Conservation (phyloP, 1,140 invertebrate genomes). For the Apocrypta bakeri region DNA sequence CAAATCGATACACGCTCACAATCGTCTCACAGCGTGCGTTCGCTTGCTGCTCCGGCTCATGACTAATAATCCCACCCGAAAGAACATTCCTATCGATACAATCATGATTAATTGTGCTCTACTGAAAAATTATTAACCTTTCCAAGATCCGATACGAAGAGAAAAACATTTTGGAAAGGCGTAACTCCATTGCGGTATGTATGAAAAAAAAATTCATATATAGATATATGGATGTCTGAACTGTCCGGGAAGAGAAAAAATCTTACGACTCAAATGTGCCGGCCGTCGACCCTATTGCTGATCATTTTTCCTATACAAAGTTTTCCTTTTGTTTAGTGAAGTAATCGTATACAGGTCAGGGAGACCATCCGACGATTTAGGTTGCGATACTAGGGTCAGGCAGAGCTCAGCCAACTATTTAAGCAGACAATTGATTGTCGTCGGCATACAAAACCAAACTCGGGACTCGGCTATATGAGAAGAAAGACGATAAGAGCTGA, state of each 20-base stretch:
- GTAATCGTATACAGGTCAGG: slow-evolving; percentile 61
- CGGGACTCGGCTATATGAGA: slow-evolving; percentile 49
- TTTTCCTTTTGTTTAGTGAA: slow-evolving; percentile 59
- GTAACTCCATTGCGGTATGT: background rate
- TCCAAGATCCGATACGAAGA: background rate
- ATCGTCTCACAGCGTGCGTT: slow-evolving; percentile 12
- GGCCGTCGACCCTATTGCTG: slow-evolving; percentile 36
- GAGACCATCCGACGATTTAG: slow-evolving; percentile 65
- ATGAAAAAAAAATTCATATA: slow-evolving; percentile 14
- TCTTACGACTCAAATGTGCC: slow-evolving; percentile 11
- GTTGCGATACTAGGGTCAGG: slow-evolving; percentile 56
- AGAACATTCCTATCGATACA: slow-evolving; percentile 30
- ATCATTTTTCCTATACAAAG: slow-evolving; percentile 44
- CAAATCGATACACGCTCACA: slow-evolving; percentile 12
- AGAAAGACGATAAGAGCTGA: slow-evolving; percentile 40
- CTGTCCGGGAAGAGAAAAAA: background rate
- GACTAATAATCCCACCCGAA: slow-evolving; percentile 18
- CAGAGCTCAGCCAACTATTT: slow-evolving; percentile 60
- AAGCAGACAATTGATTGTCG: slow-evolving; percentile 70
- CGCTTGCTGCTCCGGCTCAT: background rate
- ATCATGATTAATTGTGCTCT: slow-evolving; percentile 45
- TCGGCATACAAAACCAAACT: slow-evolving; percentile 67
- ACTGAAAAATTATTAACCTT: slow-evolving; percentile 32
- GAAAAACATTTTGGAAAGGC: background rate
- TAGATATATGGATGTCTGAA: no score